phyloP scores from a whole-genome alignment of 2,113 vertebrate species.

The Pedionomus torquatus region DNA sequence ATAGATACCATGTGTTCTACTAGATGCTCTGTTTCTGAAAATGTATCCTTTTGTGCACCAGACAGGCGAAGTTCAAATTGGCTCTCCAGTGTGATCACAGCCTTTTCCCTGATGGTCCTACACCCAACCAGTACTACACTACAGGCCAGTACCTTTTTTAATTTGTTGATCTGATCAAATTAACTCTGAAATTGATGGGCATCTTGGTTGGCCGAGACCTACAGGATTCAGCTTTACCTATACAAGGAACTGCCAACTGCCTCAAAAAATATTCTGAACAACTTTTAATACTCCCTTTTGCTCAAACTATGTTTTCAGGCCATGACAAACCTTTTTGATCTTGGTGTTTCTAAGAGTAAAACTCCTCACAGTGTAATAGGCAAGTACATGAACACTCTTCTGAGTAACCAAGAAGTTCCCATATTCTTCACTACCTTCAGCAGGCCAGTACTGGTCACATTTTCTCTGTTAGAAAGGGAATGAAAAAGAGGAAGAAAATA shows the following conservation, averaged over 20 bases:
- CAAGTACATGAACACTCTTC: slow-evolving; percentile 82
- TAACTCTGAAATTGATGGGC: neutral
- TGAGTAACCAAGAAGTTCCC: slow-evolving; percentile 88
- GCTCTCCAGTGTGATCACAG: neutral
- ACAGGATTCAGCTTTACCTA: neutral
- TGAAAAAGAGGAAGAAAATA: neutral
- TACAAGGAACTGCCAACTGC: neutral
- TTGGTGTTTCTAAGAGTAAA: slow-evolving; percentile 88
- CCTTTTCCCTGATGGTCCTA: neutral
- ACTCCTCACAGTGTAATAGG: slow-evolving; percentile 91
- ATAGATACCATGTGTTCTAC: neutral
- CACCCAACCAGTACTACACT: neutral
- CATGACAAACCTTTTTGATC: slow-evolving; percentile 85
- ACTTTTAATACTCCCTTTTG: neutral
- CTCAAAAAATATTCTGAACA: neutral
- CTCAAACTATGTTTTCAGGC: neutral
- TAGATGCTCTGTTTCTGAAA: neutral
- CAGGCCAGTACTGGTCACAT: slow-evolving; percentile 97
- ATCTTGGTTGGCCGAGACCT: neutral
- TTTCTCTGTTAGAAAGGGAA: slow-evolving; percentile 83
- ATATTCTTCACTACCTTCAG: slow-evolving; percentile 90
- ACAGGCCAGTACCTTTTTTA: neutral
- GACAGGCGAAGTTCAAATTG: neutral
- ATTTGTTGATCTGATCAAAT: neutral
- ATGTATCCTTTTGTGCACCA: neutral